These are phyloP conservation scores for Oryzias dopingdopingensis DNA, from an alignment of 2,797 vertebrate species.

Conservation along the genomic window DNA sequence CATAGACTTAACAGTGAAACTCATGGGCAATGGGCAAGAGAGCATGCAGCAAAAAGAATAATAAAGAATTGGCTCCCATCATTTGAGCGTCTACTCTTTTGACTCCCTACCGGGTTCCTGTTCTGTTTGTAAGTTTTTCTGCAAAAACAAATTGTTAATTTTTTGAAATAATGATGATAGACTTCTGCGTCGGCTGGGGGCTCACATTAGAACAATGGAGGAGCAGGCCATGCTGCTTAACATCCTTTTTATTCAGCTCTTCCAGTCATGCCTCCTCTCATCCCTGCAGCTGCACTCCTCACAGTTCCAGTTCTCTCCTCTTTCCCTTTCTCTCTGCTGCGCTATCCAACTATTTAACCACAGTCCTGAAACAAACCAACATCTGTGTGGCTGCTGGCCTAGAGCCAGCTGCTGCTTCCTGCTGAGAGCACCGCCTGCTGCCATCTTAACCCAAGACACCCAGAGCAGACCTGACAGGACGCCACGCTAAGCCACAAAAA, in stretches of 20 bases:
- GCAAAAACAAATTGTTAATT: neutral
- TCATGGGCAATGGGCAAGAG: too few species aligned
- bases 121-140: too few species aligned
- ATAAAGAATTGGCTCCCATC: too few species aligned
- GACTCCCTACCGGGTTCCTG: too few species aligned
- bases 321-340: slow-evolving; percentile 82
- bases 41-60: too few species aligned
- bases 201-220: slow-evolving; percentile 36
- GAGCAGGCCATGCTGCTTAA: slow-evolving; percentile 41
- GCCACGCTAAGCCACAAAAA: slow-evolving; percentile 2
- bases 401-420: slow-evolving; percentile 77
- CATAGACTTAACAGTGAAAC: too few species aligned
- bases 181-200: slow-evolving; percentile 33
- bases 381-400: slow-evolving; percentile 89
- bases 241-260: slow-evolving; percentile 43
- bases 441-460: slow-evolving; percentile 73
- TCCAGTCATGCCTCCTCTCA: slow-evolving; percentile 25
- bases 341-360: slow-evolving; percentile 88
- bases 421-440: slow-evolving; percentile 76
- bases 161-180: slow-evolving; percentile 16
- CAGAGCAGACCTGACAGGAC: slow-evolving; percentile 19
- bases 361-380: slow-evolving; percentile 90
- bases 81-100: too few species aligned
- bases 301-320: slow-evolving; percentile 65
- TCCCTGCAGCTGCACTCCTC: slow-evolving; percentile 83